phyloP scores from a whole-genome alignment of 1,140 invertebrate species.

The Drosophila insularis region DNA sequence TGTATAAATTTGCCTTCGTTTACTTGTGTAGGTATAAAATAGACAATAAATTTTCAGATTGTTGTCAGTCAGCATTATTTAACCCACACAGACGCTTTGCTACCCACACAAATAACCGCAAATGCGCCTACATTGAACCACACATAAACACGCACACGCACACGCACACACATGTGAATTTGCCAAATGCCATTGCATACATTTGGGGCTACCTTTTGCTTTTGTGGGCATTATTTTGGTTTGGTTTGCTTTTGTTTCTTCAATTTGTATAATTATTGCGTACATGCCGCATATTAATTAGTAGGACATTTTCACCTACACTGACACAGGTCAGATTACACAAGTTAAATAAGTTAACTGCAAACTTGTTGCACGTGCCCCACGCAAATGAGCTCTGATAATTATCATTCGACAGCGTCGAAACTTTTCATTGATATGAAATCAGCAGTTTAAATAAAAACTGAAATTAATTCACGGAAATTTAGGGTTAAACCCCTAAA shows the following conservation, averaged over 20 bases:
- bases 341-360: background rate
- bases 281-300: background rate
- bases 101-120: slow-evolving; percentile 1
- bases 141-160: background rate
- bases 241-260: background rate
- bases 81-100: slow-evolving; percentile 1
- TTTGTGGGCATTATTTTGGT: background rate
- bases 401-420: background rate
- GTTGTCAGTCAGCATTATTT: slow-evolving; percentile 31
- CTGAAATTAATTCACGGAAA: background rate
- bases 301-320: background rate
- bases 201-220: background rate
- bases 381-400: background rate
- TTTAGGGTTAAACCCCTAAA: background rate
- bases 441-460: background rate
- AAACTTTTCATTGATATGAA: background rate
- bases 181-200: background rate
- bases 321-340: background rate
- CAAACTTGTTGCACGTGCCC: slow-evolving; percentile 1
- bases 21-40: slow-evolving; percentile 22
- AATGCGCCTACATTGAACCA: background rate
- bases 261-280: background rate
- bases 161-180: background rate
- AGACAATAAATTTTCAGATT: slow-evolving; percentile 31
- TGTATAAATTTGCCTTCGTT: background rate